A percentile compares a stretch with the other conserved stretches of the same genome.
These are phyloP conservation scores for Peromyscus aztecus DNA, from an alignment of 2,797 vertebrate genomes.

Conservation along the genomic window DNA sequence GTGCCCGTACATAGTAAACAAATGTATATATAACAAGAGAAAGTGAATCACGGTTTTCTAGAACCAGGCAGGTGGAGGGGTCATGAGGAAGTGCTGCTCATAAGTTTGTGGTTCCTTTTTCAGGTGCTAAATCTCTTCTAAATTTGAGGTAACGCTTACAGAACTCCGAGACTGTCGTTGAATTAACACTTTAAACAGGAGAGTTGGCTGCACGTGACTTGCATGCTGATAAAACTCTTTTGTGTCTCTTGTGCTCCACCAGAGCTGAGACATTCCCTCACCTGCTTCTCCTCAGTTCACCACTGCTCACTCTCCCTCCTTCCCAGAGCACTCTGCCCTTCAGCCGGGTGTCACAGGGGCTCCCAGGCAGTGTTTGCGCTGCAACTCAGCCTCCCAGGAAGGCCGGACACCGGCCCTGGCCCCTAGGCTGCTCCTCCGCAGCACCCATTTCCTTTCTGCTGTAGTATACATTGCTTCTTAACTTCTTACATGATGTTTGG, in stretches of 20 bases:
- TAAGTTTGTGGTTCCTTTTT: not conserved
- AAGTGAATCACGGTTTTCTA: not conserved
- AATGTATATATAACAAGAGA: not conserved
- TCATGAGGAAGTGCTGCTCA: not conserved
- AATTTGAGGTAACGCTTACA: not conserved
- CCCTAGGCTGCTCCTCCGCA: too few relatives aligned
- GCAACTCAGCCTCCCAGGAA: not conserved
- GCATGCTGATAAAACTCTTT: not conserved
- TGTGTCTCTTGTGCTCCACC: not conserved
- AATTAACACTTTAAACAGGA: not conserved
- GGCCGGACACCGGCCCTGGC: not conserved
- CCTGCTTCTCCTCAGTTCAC: not conserved
- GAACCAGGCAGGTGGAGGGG: not conserved
- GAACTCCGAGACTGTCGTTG: not conserved
- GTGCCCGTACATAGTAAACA: not conserved
- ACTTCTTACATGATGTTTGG: not conserved
- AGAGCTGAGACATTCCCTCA: not conserved
- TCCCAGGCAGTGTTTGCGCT: not conserved
- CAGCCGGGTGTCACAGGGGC: not conserved
- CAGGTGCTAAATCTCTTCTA: not conserved
- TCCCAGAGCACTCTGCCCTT: too few relatives aligned
- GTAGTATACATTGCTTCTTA: not conserved
- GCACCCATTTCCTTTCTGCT: not conserved
- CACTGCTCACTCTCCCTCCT: not conserved
- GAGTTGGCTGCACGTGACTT: not conserved